Evolutionary conservation across 2,888 invertebrate species (phyloP).

Genomic region (Hirtodrosophila trivittata): DNA sequence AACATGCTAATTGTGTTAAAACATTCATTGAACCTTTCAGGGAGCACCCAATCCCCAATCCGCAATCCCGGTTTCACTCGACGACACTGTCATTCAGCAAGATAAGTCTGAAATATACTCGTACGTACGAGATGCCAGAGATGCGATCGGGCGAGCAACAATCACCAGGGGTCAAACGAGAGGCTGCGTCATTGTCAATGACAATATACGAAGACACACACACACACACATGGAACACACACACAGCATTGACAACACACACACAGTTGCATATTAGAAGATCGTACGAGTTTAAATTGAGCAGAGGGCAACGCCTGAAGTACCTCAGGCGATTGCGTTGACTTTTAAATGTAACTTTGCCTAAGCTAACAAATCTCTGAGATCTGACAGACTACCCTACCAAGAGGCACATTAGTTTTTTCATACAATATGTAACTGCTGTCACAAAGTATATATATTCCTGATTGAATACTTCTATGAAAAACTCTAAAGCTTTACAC

Average conservation of each 20-base stretch:
- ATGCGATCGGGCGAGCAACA: conserved; percentile 24
- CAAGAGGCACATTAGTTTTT: no score
- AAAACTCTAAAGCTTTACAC: no score
- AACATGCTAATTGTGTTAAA: conserved; percentile 25
- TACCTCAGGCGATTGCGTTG: conserved; percentile 43
- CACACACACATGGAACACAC: conserved; percentile 8
- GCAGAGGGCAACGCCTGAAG: conserved; percentile 37
- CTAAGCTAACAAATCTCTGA: conserved; percentile 19
- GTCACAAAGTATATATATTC: no score
- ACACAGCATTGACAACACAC: conserved; percentile 18
- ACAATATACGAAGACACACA: conserved; percentile 41
- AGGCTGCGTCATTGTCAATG: conserved; percentile 70
- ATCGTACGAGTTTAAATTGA: conserved; percentile 73
- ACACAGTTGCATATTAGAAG: conserved; percentile 48
- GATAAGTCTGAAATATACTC: conserved; percentile 29
- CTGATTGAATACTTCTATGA: no score
- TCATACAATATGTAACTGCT: no score
- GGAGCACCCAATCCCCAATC: conserved; percentile 3
- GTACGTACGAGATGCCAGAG: conserved; percentile 5
- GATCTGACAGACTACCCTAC: not conserved
- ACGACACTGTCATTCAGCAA: conserved; percentile 15
- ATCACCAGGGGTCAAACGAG: conserved; percentile 59
- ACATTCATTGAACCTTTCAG: conserved; percentile 36
- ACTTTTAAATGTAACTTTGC: conserved; percentile 36
- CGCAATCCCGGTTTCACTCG: no score